phyloP scores from a whole-genome alignment of 2,888 invertebrate genomes.

The Apodemia hepburni region DNA sequence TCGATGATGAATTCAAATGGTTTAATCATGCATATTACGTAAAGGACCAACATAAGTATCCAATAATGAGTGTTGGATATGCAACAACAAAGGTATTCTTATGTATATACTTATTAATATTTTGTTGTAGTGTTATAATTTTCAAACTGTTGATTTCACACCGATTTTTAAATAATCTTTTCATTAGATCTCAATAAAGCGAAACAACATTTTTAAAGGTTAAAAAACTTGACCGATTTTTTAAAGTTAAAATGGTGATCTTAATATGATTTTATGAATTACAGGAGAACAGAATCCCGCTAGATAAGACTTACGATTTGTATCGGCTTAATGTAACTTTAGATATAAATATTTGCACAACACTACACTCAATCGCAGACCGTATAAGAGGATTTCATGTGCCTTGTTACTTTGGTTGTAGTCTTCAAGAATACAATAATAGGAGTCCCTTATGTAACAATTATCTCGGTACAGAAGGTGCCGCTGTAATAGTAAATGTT shows the following conservation, averaged over 20 bases:
- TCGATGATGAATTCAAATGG: constrained; percentile 1
- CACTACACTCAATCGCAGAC: background rate
- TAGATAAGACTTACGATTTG: background rate
- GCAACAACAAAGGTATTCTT: background rate
- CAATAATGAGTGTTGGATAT: background rate
- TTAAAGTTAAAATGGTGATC: no score
- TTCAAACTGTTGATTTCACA: no score
- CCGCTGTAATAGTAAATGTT: background rate
- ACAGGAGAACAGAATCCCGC: constrained; percentile 2
- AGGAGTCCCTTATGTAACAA: background rate
- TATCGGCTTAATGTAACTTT: background rate
- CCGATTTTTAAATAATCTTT: no score
- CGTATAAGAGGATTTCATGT: constrained; percentile 3
- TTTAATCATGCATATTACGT: constrained; percentile 5
- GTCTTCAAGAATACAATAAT: background rate
- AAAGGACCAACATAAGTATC: background rate
- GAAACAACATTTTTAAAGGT: no score
- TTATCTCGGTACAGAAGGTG: constrained; percentile 3
- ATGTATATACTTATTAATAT: background rate
- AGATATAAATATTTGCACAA: background rate
- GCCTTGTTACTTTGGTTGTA: constrained; percentile 10
- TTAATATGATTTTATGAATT: background rate
- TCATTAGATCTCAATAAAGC: no score
- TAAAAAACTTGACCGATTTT: no score
- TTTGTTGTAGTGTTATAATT: no score